Evolutionary conservation across 2,113 vertebrate genomes (phyloP).

Genomic region (Taxidea taxus): DNA sequence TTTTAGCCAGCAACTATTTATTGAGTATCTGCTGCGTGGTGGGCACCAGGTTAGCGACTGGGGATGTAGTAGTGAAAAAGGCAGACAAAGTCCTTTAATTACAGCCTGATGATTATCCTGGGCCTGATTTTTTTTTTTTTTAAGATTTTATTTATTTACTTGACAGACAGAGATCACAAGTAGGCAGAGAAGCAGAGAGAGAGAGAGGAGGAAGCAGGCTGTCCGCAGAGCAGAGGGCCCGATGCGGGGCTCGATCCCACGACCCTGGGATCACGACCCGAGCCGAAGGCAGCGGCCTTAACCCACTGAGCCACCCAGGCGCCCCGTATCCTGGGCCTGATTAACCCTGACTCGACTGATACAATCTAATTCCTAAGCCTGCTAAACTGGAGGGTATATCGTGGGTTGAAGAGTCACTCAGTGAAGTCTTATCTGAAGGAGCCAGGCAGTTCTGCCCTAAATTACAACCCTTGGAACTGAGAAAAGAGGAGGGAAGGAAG

Average conservation of each 20-base stretch:
- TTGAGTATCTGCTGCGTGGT: not conserved
- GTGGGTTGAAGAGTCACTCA: not conserved
- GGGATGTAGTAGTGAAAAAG: not conserved
- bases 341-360: not conserved
- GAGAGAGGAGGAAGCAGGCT: too few species aligned
- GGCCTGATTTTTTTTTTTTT: too few species aligned
- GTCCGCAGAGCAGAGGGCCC: too few species aligned
- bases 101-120: not conserved
- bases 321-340: not conserved
- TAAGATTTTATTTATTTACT: too few species aligned
- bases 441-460: not conserved
- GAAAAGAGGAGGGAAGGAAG: not conserved
- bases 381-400: not conserved
- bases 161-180: too few species aligned
- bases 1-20: constrained; percentile 35
- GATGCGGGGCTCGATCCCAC: too few species aligned
- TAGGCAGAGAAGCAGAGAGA: too few species aligned
- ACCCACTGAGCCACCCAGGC: too few species aligned
- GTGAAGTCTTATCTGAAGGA: not conserved
- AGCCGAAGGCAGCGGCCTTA: too few species aligned
- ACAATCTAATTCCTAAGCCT: not conserved
- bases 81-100: not conserved
- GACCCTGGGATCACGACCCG: too few species aligned
- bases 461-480: not conserved
- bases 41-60: not conserved